Conservation (phyloP, 2,797 vertebrate genomes). For the Lepilemur septentrionalis region DNA sequence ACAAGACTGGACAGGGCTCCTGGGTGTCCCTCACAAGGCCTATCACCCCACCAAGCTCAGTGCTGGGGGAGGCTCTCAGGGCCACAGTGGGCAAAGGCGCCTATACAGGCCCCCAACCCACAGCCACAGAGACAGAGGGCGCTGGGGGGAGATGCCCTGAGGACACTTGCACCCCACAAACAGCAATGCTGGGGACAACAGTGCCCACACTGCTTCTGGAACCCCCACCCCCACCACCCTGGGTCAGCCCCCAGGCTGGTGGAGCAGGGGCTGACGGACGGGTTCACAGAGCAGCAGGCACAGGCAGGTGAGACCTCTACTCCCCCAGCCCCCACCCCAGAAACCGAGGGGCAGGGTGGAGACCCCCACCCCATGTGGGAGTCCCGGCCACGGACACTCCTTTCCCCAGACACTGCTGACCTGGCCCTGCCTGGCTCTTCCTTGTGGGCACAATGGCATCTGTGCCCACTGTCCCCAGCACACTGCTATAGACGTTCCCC, state of each 20-base stretch:
- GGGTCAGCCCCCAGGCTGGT: not conserved
- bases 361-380: not conserved
- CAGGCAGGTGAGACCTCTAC: not conserved
- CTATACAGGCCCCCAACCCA: not conserved
- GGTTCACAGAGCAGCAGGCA: not conserved
- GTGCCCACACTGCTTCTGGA: accelerated
- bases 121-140: too few species aligned
- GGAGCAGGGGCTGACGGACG: accelerated
- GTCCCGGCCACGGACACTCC: not conserved
- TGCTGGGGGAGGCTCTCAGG: accelerated
- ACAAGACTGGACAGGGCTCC: not conserved
- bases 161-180: accelerated
- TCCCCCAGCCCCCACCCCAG: not conserved
- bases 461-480: not conserved
- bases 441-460: not conserved
- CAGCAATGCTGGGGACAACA: not conserved
- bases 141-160: accelerated
- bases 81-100: not conserved
- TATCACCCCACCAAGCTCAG: not conserved
- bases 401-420: not conserved
- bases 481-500: not conserved
- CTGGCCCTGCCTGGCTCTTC: not conserved
- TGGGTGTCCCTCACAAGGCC: too few species aligned
- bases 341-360: not conserved
- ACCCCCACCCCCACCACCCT: too few species aligned